phyloP scores from a whole-genome alignment of 2,888 invertebrate genomes.

The Trissonchulus sp. region DNA sequence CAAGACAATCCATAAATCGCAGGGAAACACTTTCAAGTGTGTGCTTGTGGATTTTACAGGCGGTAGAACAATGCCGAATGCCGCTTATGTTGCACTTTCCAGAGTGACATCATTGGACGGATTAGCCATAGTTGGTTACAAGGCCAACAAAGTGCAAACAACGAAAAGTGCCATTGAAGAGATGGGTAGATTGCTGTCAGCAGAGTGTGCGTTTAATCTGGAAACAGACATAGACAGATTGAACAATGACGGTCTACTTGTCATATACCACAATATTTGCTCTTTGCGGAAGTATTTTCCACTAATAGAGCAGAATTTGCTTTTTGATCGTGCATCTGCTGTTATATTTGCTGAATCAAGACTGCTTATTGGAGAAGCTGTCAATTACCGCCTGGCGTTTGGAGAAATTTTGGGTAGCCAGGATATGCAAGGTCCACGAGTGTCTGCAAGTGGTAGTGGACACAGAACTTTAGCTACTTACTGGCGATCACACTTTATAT shows the following conservation, averaged over 20 bases:
- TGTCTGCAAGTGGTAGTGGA: not conserved
- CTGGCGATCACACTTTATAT: not conserved
- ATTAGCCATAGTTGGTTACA: not conserved
- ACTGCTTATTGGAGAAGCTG: not conserved
- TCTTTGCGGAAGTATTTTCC: not conserved
- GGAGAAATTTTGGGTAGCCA: too few relatives aligned
- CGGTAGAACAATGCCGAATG: not conserved
- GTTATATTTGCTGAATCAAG: not conserved
- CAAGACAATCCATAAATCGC: not conserved
- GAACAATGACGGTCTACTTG: not conserved
- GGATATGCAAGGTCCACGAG: not conserved
- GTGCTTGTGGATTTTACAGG: not conserved
- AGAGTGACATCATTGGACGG: not conserved
- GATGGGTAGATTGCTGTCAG: not conserved
- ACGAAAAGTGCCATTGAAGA: not conserved
- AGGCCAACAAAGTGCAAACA: not conserved
- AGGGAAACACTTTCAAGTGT: not conserved
- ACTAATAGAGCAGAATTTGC: not conserved
- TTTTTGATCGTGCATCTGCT: not conserved
- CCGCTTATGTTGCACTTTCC: not conserved
- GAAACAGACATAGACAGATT: conserved; percentile 1
- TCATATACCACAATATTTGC: not conserved
- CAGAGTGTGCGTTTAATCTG: not conserved
- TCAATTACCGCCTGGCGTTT: not conserved
- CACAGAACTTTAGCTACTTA: not conserved